Evolutionary conservation across 2,113 vertebrate genomes (phyloP).

Genomic region (Paramormyrops kingsleyae): DNA sequence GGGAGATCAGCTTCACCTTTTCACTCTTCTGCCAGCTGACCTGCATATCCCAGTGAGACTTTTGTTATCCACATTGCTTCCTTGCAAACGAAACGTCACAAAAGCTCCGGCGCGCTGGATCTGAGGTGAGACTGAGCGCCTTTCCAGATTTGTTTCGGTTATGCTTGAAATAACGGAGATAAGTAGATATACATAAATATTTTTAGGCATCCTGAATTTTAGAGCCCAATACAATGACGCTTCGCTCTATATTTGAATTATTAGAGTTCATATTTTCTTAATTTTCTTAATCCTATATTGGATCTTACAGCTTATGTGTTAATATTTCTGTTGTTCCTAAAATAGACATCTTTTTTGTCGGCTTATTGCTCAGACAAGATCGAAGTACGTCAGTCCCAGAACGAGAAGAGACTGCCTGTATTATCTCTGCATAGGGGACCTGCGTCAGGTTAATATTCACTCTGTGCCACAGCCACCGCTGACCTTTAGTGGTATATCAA

Average conservation of each 20-base stretch:
- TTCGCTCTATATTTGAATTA: background rate
- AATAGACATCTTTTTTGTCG: background rate
- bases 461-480: background rate
- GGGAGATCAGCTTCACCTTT: background rate
- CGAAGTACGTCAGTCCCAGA: background rate
- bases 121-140: background rate
- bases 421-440: background rate
- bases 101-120: background rate
- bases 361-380: background rate
- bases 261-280: background rate
- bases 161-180: background rate
- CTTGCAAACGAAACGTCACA: background rate
- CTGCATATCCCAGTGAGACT: conserved; percentile 4
- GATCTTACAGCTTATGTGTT: background rate
- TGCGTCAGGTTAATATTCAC: background rate
- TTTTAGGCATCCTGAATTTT: background rate
- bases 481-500: background rate
- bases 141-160: background rate
- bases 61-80: conserved; percentile 2
- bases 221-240: background rate
- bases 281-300: background rate
- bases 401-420: background rate
- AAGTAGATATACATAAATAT: background rate
- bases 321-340: background rate
- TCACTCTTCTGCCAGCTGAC: background rate